Percentiles rank a stretch among this genome's conserved stretches.
phyloP scores from a whole-genome alignment of 2,888 invertebrate species.

The Phortica magna region DNA sequence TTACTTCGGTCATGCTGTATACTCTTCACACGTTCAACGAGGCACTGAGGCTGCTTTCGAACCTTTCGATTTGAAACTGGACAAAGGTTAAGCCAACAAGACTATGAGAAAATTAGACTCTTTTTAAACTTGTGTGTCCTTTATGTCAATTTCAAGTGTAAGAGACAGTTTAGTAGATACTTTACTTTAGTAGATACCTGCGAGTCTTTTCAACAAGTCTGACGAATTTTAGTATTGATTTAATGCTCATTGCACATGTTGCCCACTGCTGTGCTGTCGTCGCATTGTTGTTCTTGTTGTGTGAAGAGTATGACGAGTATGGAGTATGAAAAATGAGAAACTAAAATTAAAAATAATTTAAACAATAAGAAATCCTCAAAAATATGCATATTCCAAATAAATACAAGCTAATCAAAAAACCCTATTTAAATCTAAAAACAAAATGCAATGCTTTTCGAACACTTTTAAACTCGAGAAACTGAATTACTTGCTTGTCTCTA shows the following conservation, averaged over 20 bases:
- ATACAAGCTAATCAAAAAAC: not conserved
- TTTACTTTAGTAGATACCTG: too few relatives aligned
- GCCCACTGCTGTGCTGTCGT: too few relatives aligned
- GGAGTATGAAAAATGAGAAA: constrained; percentile 40
- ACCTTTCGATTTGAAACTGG: too few relatives aligned
- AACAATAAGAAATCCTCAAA: not conserved
- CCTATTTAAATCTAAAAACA: constrained; percentile 46
- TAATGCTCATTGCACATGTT: not conserved
- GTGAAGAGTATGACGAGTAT: not conserved
- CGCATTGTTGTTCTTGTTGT: not conserved
- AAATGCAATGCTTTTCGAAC: constrained; percentile 63
- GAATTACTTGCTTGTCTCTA: not conserved
- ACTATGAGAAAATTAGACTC: not conserved
- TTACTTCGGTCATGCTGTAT: constrained; percentile 29
- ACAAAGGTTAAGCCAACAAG: too few relatives aligned
- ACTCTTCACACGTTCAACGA: not conserved
- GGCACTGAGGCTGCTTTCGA: not conserved
- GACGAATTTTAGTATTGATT: not conserved
- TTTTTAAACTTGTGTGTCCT: too few relatives aligned
- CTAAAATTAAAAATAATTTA: constrained; percentile 25
- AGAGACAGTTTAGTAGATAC: too few relatives aligned
- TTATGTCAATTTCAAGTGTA: too few relatives aligned
- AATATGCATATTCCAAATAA: not conserved
- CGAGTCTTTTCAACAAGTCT: not conserved
- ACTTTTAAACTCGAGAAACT: constrained; percentile 48